These are phyloP conservation scores for Apotomis betuletana DNA, from an alignment of 2,888 invertebrate genomes.

Conservation along the genomic window DNA sequence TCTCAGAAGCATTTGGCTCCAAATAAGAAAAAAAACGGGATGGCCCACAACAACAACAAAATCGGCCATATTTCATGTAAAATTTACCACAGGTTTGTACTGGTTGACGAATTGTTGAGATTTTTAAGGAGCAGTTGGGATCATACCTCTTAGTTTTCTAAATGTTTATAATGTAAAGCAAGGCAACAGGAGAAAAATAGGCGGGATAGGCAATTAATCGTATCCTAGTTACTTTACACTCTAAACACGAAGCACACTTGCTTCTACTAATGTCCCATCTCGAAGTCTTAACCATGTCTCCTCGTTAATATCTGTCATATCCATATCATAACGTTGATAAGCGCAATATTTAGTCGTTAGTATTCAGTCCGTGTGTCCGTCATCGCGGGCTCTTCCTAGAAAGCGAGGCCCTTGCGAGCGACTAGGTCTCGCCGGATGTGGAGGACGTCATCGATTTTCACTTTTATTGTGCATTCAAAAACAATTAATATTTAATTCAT, in stretches of 20 bases:
- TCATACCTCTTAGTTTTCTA: no score
- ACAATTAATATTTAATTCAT: constrained; percentile 42
- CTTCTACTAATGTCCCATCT: neutral
- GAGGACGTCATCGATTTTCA: constrained; percentile 67
- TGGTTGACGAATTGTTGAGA: no score
- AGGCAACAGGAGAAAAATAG: no score
- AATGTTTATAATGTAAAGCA: no score
- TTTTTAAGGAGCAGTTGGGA: no score
- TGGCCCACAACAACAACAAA: no score
- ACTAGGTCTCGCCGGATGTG: constrained; percentile 65
- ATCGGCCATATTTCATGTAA: no score
- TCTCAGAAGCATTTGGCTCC: no score
- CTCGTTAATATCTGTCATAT: constrained; percentile 50
- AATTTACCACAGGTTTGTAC: no score
- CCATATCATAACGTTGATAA: constrained; percentile 7
- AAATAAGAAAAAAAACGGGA: no score
- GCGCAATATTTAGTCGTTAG: constrained; percentile 52
- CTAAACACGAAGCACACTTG: neutral
- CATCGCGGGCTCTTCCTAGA: constrained; percentile 75
- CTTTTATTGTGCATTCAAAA: constrained; percentile 67
- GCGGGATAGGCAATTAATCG: no score
- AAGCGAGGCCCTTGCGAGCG: constrained; percentile 68
- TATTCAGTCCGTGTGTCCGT: constrained; percentile 63
- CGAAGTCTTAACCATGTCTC: constrained; percentile 27
- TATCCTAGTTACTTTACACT: neutral